Evolutionary conservation across 2,888 invertebrate genomes (phyloP), one percentile per base, ranked within the genome.

Genomic region (Liodrosophila aerea): DNA sequence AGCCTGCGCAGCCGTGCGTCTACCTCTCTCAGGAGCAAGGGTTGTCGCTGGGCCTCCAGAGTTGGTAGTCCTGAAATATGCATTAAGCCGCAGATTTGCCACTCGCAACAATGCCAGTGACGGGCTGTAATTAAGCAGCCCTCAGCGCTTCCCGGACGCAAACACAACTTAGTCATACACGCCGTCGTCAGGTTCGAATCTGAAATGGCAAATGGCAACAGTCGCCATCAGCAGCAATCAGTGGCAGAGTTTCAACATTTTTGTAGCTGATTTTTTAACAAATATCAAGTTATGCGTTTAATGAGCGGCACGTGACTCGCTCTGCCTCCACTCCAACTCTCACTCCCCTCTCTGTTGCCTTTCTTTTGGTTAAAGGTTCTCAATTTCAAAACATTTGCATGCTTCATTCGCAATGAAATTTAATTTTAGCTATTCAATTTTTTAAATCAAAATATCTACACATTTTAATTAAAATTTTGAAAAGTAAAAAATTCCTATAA

Each of bases 201-300:
- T 30, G 22, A 33, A 56, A 67, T 46, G 51, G 57, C 46, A 71
- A 56, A 51, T 56, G 54, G 53, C 53, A 31, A 29, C 63, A 49
- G 59, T 47, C 40, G 43, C 51, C 62, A 34, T 46, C 45, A 40
- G 49, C 64, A 43, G 52, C 57, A 69, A 66, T 65, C 73, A 65
- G 47, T 37, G 27, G 4, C 49, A 34, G 45, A 27, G 33, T 22
- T 5, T 5, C 22, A 22, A 5, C 22, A 22, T 22, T 22, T 34
- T 39, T 52, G n/a, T 49, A 69, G 52, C 59, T 60, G 76, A 77
- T 56, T 64, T n/a, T 76, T 74, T 64, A 66, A 56, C 49, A 61
- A 70, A 77, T 76, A 82, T 84, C 77, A 78, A 87, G 78, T 80
- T 78, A 85, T 81, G 87, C 78, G 80, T 76, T 86, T 87, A 88